Conservation (phyloP, 2,888 invertebrate species). For the Lycocerus yunnanus region DNA sequence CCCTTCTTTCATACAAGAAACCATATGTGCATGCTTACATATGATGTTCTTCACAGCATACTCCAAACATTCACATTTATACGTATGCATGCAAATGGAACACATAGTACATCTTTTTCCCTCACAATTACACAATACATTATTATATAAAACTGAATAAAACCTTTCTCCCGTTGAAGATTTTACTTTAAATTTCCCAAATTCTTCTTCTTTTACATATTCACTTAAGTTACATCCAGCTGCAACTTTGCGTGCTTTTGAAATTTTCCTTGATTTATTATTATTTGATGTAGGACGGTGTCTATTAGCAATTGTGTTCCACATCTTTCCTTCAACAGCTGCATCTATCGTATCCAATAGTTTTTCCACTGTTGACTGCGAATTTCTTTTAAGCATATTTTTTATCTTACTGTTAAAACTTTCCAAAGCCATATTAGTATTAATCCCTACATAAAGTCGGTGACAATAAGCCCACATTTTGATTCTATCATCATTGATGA, state of each 20-base stretch:
- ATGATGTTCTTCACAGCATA: conserved; percentile 28
- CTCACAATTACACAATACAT: not conserved
- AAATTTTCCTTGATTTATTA: too few relatives aligned
- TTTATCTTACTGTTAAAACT: not conserved
- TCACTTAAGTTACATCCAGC: not conserved
- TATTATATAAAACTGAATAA: not conserved
- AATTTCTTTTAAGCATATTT: not conserved
- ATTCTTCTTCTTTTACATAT: not conserved
- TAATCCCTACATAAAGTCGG: conserved; percentile 29
- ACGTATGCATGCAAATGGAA: too few relatives aligned
- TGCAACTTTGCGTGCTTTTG: conserved; percentile 17
- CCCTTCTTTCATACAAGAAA: not conserved
- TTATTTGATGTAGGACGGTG: not conserved
- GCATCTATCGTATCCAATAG: conserved; percentile 13
- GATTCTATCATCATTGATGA: conserved; percentile 24
- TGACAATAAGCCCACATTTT: conserved; percentile 35
- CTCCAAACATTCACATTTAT: too few relatives aligned
- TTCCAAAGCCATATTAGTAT: conserved; percentile 35
- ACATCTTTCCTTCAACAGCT: conserved; percentile 19
- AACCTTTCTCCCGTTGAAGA: conserved; percentile 10
- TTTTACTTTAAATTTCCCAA: conserved; percentile 28
- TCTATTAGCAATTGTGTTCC: conserved; percentile 11
- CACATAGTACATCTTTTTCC: too few relatives aligned
- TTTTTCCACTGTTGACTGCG: not conserved
- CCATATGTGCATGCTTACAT: not conserved